Evolutionary conservation across 2,888 invertebrate species (phyloP), one percentile per base, ranked within the genome.

Genomic region (Leptopilina drosophilae): DNA sequence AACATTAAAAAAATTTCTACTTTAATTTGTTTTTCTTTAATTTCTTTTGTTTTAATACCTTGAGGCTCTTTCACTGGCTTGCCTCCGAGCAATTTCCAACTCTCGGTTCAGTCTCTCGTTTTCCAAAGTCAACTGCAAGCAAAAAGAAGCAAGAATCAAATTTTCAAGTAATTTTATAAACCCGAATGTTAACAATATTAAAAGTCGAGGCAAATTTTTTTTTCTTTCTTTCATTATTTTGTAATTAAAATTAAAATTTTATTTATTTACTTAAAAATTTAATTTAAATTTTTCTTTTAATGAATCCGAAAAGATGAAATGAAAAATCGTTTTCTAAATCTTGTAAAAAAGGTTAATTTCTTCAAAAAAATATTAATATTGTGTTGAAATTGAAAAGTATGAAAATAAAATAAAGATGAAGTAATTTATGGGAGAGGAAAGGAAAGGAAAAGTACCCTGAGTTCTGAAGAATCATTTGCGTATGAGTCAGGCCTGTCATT

Each of bases 71-170:
- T 94, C 94, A 69, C 87, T 90, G 26, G 94, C 90, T 83, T 94
- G 93, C 80, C 93, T 90, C 78, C 94, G 92, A 42, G 93, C 91
- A 78, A 93, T 90, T 81, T 94, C 94, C 66, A 95, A 88, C 85
- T 95, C 94, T 15, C 93, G 92, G 67, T 93, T 92, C 80, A 95
- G 90, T 85, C 93, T 91, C 84, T 93, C 93, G 83, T 92, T 92
- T 87, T 92, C 92, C 79, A 89, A 79, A 53, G 88, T 85, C 77
- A 92, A 83, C 91, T 92, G 77, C 77, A 53, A 79, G 77, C 78
- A 76, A 46, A 15, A 59, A 33, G 33, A 59, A n/a, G 15, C 59
- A 59, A n/a, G n/a, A 75, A 76, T 67, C 65, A 76, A 73, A 76
- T 69, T 62, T 40, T 4, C 49, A 64, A 20, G 20, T 73, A 12